Evolutionary conservation across 2,797 vertebrate genomes (phyloP), one percentile per base, ranked within the genome.

Genomic region (Pseudocheirus occidentalis): DNA sequence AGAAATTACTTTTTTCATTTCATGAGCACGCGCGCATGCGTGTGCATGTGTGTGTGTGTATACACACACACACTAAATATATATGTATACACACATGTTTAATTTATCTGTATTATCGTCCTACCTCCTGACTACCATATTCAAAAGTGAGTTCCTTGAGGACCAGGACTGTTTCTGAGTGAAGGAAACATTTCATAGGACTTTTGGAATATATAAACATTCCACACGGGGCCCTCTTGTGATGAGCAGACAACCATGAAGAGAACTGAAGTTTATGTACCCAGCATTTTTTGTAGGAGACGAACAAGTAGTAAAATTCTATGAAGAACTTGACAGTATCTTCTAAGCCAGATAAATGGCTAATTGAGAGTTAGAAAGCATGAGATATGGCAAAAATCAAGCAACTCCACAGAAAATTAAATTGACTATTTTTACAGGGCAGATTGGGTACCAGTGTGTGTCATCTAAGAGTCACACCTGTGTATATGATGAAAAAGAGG

Each of bases 11-110:
- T 31, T 66, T 66, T n/a, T 66, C 16, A n/a, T 66, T n/a, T n/a
- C 3, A 1, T n/a, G 29, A 34, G 34, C 29, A 1, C 29, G 27
- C 27, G 5, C 7, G 5, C 0, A 24, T 52, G 50, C 0, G 4
- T n/a, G 29, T 62, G 31, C 29, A 1, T 58, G 24, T 57, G 5
- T 27, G 5, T 57, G 24, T 57, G 5, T 27, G 21, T 3, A 24
- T 27, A 27, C 21, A 57, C 24, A 56, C 21, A 56, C 53, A 54
- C 10, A 11, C 53, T 54, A 54, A 54, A 55, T 55, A 55, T 55
- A 16, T 55, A 58, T 54, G 57, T 29, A 29, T 62, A 54, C 53
- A 54, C 10, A 54, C 53, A 54, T 31, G 12, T 66, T 34, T 66
- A 66, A 66, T n/a, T 81, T 81, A 40, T 46, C 66, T 46, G 18